A percentile compares a stretch with the other conserved stretches of the same genome.
These are phyloP conservation scores for Borostomias antarcticus DNA, from an alignment of 2,797 vertebrate species.

Conservation along the genomic window DNA sequence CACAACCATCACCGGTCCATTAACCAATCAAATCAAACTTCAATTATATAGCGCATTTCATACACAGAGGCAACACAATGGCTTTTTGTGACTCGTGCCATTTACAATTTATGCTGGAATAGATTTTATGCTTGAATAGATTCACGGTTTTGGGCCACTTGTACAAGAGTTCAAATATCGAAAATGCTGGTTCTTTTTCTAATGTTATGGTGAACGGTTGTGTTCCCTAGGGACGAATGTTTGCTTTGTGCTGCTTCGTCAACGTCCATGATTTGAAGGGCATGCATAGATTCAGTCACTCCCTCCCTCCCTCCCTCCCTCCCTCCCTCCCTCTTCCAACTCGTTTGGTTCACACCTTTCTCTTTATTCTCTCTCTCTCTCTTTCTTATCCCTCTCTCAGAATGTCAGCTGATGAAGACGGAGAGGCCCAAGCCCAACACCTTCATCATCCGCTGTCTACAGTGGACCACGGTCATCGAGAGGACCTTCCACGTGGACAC, in stretches of 20 bases:
- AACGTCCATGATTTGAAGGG: not conserved
- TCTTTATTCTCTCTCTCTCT: not conserved
- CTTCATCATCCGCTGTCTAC: conserved; percentile 98
- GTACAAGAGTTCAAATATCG: not conserved
- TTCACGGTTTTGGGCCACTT: not conserved
- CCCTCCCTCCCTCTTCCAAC: not conserved
- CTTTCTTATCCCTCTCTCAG: conserved; percentile 65
- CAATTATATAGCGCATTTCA: too few species aligned
- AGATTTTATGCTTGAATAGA: not conserved
- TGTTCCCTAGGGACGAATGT: not conserved
- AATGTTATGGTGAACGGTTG: not conserved
- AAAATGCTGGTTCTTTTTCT: not conserved
- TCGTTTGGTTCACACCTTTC: too few species aligned
- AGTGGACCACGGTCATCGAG: conserved; percentile 98
- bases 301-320: not conserved
- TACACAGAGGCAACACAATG: too few species aligned
- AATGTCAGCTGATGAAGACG: conserved; percentile 98
- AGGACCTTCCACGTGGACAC: conserved; percentile 96
- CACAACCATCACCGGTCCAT: not conserved
- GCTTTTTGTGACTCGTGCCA: too few species aligned
- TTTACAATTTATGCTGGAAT: not conserved
- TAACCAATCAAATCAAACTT: not conserved
- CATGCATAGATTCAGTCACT: not conserved
- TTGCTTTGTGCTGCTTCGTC: not conserved
- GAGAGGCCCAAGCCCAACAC: conserved; percentile 97